Evolutionary conservation across 2,888 invertebrate species (phyloP), one percentile per base, ranked within the genome.

Genomic region (Mycalesis mineus): DNA sequence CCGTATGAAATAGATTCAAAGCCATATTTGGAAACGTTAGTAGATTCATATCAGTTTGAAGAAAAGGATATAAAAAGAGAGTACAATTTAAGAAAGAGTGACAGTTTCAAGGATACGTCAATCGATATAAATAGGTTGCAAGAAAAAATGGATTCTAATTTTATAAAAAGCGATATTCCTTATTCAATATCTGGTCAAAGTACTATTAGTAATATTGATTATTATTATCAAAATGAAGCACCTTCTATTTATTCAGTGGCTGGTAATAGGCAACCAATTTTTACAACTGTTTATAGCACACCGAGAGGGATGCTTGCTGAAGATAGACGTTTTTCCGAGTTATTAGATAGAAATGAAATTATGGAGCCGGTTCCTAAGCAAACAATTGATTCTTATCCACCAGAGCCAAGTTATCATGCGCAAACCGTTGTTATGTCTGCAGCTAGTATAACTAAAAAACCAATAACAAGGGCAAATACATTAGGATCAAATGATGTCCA

Each of bases 201-300:
- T 62, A 74, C 81, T 78, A 73, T 74, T 71, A 82, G 72, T 65
- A 87, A 80, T 71, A 75, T 86, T 62, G 89, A 89, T 69, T 87
- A 80, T 72, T 88, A 86, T 71, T 88, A 88, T 63, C 75, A 82
- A 51, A 86, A 82, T 66, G 89, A 94, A 73, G 91, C 91, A 52
- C 91, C 93, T 14, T 94, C 94, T 37, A 94, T 94, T 74, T 94
- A 94, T 75, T 94, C 94, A 1, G 93, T 94, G 14, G 94, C 94
- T 48, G 94, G 94, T 47, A 94, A 94, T 82, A 91, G 93, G 57
- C 92, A 93, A 77, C 92, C 93, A 66, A 91, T 92, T 55, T 94
- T 93, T 71, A 94, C 94, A n/a, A 93, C 93, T 49, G 94, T 94
- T 7, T 94, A 94, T 77, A 94, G 94, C 14, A 93, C 92, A 60